Percentiles rank a stretch among this genome's conserved stretches.
These are phyloP conservation scores for Hirundichthys speculiger DNA, from an alignment of 2,113 vertebrate genomes.

Conservation along the genomic window DNA sequence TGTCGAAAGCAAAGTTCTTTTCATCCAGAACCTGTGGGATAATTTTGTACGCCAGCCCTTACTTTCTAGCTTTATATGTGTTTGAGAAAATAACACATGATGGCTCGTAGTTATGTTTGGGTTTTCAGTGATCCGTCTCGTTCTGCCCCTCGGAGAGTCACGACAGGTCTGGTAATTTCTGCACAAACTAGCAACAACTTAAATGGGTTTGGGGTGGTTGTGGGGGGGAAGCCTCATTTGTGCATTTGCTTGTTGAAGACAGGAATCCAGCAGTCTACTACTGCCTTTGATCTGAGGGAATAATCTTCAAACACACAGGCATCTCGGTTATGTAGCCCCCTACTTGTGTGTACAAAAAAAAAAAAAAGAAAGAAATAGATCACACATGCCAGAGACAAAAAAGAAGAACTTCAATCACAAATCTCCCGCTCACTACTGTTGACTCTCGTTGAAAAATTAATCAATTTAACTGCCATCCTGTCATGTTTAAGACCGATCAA, in stretches of 20 bases:
- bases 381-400: conserved; percentile 21
- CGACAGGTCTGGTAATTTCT: conserved; percentile 65
- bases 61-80: neutral
- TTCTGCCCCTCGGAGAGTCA: conserved; percentile 58
- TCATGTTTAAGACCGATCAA: conserved; percentile 63
- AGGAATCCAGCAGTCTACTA: conserved; percentile 61
- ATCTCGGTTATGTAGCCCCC: conserved; percentile 63
- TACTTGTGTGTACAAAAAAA: conserved; percentile 31
- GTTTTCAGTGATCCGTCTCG: conserved; percentile 50
- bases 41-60: conserved; percentile 31
- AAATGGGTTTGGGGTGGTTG: conserved; percentile 55
- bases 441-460: conserved; percentile 64
- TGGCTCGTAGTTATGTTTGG: neutral
- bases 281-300: conserved; percentile 73
- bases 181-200: conserved; percentile 62
- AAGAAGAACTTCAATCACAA: conserved; percentile 40
- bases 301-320: conserved; percentile 71
- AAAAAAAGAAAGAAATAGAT: conserved; percentile 37
- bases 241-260: conserved; percentile 61
- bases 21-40: conserved; percentile 1
- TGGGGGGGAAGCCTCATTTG: conserved; percentile 59
- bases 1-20: conserved; percentile 20
- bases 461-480: conserved; percentile 52
- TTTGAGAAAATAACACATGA: neutral
- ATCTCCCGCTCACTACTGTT: conserved; percentile 57